A percentile compares a stretch with the other conserved stretches of the same genome.
Evolutionary conservation across 2,797 vertebrate genomes (phyloP).

Genomic region (Cyclura pinguis): DNA sequence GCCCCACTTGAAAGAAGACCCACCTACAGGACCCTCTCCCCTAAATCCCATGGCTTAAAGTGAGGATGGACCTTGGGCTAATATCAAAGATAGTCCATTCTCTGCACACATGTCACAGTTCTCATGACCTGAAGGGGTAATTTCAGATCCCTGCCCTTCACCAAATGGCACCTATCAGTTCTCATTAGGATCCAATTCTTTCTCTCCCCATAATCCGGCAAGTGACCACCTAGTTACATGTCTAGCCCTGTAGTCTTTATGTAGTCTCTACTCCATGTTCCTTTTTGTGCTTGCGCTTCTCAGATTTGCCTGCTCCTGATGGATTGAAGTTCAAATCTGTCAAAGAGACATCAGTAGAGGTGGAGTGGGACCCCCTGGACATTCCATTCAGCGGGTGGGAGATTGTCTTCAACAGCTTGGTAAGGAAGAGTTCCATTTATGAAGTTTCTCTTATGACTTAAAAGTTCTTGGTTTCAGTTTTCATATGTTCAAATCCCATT

Average conservation of each 20-base stretch:
- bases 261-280: fast-evolving
- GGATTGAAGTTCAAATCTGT: constrained; percentile 97
- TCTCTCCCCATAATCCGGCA: too few relatives aligned
- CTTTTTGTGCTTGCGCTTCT: constrained; percentile 23
- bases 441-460: neutral
- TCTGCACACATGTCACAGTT: too few relatives aligned
- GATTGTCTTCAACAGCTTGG: constrained; percentile 93
- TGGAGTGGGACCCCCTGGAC: constrained; percentile 96
- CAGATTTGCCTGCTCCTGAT: constrained; percentile 95
- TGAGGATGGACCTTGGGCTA: too few relatives aligned
- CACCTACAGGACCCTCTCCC: too few relatives aligned
- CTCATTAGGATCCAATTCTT: too few relatives aligned
- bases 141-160: too few relatives aligned
- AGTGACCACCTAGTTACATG: too few relatives aligned
- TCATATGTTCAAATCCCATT: neutral
- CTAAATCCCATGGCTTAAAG: too few relatives aligned
- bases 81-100: too few relatives aligned
- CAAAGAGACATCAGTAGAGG: constrained; percentile 93
- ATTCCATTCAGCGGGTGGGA: constrained; percentile 96
- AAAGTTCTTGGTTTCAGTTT: neutral
- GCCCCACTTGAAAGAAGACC: too few relatives aligned
- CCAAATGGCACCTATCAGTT: too few relatives aligned
- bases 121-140: too few relatives aligned
- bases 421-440: constrained; percentile 71
- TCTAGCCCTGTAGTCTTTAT: neutral